phyloP scores from a whole-genome alignment of 2,888 invertebrate genomes.

The Callimorpha dominula region DNA sequence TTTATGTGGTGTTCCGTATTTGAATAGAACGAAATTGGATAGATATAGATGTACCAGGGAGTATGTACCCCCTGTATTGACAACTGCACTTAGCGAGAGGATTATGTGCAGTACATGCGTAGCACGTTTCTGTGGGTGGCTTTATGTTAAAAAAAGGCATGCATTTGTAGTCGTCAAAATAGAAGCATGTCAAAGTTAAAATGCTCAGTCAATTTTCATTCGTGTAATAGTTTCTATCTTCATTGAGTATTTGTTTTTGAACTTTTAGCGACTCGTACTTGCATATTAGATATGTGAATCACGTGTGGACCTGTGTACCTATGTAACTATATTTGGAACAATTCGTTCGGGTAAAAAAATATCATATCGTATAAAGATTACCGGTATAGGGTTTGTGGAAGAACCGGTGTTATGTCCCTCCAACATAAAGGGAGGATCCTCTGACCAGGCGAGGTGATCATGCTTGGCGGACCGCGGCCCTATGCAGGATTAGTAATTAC shows the following conservation, averaged over 20 bases:
- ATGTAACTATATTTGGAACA: too few relatives aligned
- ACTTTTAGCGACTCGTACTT: background rate
- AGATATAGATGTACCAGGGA: conserved; percentile 51
- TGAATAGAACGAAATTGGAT: conserved; percentile 70
- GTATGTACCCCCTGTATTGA: conserved; percentile 70
- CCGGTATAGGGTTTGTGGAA: too few relatives aligned
- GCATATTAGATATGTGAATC: background rate
- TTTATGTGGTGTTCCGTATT: conserved; percentile 57
- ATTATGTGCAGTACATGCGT: conserved; percentile 68
- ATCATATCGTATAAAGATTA: too few relatives aligned
- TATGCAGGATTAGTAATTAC: too few relatives aligned
- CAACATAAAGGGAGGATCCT: too few relatives aligned
- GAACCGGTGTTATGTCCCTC: too few relatives aligned
- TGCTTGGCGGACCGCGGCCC: too few relatives aligned
- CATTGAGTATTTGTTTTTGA: background rate
- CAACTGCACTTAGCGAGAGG: conserved; percentile 79
- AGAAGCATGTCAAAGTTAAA: too few relatives aligned
- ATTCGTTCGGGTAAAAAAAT: too few relatives aligned
- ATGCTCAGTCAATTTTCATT: background rate
- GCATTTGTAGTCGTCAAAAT: background rate
- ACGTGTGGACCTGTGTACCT: too few relatives aligned
- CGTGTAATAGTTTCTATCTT: background rate
- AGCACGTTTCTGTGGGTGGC: conserved; percentile 52
- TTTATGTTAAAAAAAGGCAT: conserved; percentile 51
- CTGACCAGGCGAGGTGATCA: too few relatives aligned